phyloP scores from a whole-genome alignment of 1,140 invertebrate species.

The Saxidomus purpurata region DNA sequence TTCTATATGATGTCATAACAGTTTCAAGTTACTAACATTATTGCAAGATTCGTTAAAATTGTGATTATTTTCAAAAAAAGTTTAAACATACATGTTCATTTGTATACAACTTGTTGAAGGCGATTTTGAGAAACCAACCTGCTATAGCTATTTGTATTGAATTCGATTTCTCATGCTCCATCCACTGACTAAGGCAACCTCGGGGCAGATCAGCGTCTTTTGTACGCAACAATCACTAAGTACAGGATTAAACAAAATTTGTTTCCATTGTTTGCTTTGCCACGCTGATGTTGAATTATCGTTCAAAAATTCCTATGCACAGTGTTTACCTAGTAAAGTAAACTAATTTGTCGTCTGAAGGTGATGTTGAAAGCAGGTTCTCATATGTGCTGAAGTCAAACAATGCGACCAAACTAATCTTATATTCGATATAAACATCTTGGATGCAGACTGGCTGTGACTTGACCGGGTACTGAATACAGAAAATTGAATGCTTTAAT shows the following conservation, averaged over 20 bases:
- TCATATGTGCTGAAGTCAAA: background rate
- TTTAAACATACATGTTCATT: too few relatives aligned
- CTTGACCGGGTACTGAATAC: conserved; percentile 1
- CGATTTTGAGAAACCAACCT: too few relatives aligned
- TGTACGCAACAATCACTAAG: conserved; percentile 39
- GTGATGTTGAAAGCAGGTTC: conserved; percentile 58
- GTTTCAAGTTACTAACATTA: too few relatives aligned
- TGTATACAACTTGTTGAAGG: too few relatives aligned
- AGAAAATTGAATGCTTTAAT: background rate
- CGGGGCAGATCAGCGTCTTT: conserved; percentile 17
- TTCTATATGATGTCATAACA: too few relatives aligned
- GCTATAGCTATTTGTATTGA: too few relatives aligned
- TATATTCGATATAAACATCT: conserved; percentile 30
- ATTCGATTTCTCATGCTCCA: background rate
- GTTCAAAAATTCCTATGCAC: conserved; percentile 22
- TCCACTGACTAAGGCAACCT: background rate
- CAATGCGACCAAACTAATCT: background rate
- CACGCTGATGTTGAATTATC: conserved; percentile 48
- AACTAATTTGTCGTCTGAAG: conserved; percentile 34
- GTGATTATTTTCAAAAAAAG: too few relatives aligned
- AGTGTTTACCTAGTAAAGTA: conserved; percentile 57
- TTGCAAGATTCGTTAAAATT: too few relatives aligned
- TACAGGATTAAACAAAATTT: conserved; percentile 51
- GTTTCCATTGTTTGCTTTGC: conserved; percentile 26
- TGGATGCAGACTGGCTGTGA: background rate